phyloP scores from a whole-genome alignment of 2,888 invertebrate genomes.

The Adela reaumurella region DNA sequence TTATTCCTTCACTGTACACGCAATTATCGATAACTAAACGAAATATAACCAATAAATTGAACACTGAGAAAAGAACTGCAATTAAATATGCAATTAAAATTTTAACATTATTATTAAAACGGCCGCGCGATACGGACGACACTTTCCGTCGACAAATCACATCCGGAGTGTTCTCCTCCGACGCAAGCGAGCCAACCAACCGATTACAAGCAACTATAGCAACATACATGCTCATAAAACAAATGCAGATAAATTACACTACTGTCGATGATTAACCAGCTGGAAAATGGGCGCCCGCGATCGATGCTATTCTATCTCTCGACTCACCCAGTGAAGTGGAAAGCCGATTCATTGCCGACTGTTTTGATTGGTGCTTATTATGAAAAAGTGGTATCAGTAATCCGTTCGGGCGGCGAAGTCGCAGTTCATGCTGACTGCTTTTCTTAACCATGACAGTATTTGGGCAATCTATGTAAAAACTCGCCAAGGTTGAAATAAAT shows the following conservation, averaged over 20 bases:
- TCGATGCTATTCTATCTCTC: background rate
- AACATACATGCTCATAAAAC: background rate
- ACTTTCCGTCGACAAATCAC: constrained; percentile 52
- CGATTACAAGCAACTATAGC: constrained; percentile 27
- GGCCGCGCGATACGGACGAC: constrained; percentile 36
- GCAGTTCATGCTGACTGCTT: background rate
- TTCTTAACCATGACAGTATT: background rate
- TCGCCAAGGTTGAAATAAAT: background rate
- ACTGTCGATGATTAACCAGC: background rate
- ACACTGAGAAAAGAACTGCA: too few relatives aligned
- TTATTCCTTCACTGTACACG: background rate
- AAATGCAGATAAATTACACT: background rate
- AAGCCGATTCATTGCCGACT: background rate
- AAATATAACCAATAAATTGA: too few relatives aligned
- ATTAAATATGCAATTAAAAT: background rate
- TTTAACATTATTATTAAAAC: background rate
- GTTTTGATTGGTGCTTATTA: background rate
- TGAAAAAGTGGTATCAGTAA: background rate
- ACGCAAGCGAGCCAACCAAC: constrained; percentile 39
- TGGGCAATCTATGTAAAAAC: background rate
- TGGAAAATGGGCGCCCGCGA: background rate
- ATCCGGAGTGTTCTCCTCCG: constrained; percentile 48
- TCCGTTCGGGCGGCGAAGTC: background rate
- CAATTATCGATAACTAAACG: too few relatives aligned
- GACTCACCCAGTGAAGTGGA: background rate